phyloP scores from a whole-genome alignment of 2,113 vertebrate genomes.

The Callocephalon fimbriatum region DNA sequence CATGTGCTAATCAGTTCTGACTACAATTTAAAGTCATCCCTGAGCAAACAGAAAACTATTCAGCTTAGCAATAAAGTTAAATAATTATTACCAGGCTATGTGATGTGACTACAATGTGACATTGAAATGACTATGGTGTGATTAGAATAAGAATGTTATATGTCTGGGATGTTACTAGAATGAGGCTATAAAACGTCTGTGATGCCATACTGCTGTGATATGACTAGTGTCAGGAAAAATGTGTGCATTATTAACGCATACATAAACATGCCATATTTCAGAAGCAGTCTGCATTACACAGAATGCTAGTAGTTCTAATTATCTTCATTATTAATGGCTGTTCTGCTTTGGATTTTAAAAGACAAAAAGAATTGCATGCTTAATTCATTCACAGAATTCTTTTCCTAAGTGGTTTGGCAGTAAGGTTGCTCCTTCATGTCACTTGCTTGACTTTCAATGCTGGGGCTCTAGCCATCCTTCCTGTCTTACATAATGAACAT shows the following conservation, averaged over 20 bases:
- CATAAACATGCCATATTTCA: conserved; percentile 59
- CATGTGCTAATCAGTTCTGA: conserved; percentile 55
- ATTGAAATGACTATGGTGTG: conserved; percentile 74
- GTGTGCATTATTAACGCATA: conserved; percentile 67
- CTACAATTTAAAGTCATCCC: conserved; percentile 67
- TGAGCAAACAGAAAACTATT: conserved; percentile 76
- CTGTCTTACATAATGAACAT: conserved; percentile 45
- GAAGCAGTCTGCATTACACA: conserved; percentile 30
- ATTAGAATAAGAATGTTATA: conserved; percentile 71
- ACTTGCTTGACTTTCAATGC: conserved; percentile 45
- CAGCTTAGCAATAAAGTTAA: conserved; percentile 75
- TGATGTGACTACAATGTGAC: conserved; percentile 73
- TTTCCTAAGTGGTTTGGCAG: conserved; percentile 31
- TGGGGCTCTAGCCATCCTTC: conserved; percentile 23
- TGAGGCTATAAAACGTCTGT: conserved; percentile 59
- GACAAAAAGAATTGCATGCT: conserved; percentile 32
- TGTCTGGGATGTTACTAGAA: conserved; percentile 51
- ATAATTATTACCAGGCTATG: conserved; percentile 76
- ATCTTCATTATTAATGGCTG: conserved; percentile 62
- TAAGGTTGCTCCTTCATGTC: conserved; percentile 36
- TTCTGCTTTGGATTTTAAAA: conserved; percentile 40
- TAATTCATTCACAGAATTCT: conserved; percentile 46
- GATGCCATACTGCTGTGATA: conserved; percentile 59
- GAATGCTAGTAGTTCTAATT: conserved; percentile 53
- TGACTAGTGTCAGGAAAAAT: conserved; percentile 58